A percentile compares a stretch with the other conserved stretches of the same genome.
phyloP scores from a whole-genome alignment of 2,888 invertebrate species.

The Metopia argyrocephala region DNA sequence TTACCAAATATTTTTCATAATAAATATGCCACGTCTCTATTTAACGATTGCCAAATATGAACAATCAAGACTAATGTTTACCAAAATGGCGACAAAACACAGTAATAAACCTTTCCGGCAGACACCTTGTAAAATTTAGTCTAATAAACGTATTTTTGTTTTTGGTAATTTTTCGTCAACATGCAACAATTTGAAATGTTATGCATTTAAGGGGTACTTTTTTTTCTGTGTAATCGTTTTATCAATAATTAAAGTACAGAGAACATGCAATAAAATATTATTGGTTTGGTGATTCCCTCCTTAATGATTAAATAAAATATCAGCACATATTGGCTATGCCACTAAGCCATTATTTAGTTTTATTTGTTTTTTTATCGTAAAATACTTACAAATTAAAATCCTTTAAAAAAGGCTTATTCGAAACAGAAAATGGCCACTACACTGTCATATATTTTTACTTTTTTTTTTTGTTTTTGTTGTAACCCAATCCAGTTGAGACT shows the following conservation, averaged over 20 bases:
- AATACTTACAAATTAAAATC: conserved; percentile 19
- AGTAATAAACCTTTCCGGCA: no score
- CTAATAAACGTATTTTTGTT: background rate
- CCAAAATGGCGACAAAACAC: no score
- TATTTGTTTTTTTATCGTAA: no score
- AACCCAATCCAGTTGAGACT: conserved; percentile 9
- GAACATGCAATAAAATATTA: background rate
- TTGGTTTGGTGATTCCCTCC: background rate
- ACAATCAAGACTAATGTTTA: no score
- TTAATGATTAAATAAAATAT: no score
- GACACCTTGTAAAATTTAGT: background rate
- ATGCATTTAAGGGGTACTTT: background rate
- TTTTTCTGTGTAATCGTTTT: background rate
- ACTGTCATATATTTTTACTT: background rate
- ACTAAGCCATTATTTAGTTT: no score
- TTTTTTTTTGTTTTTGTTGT: conserved; percentile 9
- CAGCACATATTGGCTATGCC: no score
- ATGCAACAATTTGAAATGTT: background rate
- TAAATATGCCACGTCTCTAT: no score
- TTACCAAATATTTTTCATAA: no score
- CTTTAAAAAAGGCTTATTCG: background rate
- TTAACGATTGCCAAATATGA: no score
- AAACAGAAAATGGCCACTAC: background rate
- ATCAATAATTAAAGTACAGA: background rate
- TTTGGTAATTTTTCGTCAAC: background rate